Evolutionary conservation across 2,113 vertebrate species (phyloP).

Genomic region (Pachyramphus minor): DNA sequence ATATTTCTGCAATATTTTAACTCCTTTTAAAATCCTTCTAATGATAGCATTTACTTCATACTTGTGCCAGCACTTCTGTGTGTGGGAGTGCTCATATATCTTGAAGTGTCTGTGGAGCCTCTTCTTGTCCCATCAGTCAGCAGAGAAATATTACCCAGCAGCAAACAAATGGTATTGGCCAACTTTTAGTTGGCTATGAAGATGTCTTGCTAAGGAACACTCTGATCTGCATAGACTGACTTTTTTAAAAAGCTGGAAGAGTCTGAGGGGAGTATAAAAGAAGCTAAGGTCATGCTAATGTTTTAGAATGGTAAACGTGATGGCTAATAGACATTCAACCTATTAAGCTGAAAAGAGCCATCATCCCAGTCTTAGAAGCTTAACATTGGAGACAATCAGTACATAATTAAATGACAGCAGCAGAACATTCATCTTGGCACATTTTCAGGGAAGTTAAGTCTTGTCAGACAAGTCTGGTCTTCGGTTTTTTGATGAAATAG

Average conservation of each 20-base stretch:
- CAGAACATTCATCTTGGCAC: background rate
- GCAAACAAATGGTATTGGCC: background rate
- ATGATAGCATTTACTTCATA: background rate
- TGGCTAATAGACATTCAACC: background rate
- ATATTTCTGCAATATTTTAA: slow-evolving; percentile 36
- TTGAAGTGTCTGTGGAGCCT: background rate
- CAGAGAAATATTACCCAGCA: slow-evolving; percentile 29
- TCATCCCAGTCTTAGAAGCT: background rate
- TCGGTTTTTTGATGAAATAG: background rate
- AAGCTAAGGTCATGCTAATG: slow-evolving; percentile 21
- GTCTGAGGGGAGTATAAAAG: background rate
- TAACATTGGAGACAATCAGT: background rate
- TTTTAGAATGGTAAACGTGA: background rate
- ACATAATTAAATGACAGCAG: background rate
- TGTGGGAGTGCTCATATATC: background rate
- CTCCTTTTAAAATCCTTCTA: slow-evolving; percentile 1
- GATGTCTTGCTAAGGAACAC: slow-evolving; percentile 32
- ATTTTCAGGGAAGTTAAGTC: background rate
- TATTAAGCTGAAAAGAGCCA: background rate
- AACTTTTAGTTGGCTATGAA: background rate
- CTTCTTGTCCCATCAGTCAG: background rate
- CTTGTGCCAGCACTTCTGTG: background rate
- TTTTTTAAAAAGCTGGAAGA: background rate
- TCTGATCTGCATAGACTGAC: background rate
- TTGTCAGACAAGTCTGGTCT: background rate